Conservation (phyloP, 2,888 invertebrate species). For the Lasioglossum figueresi region DNA sequence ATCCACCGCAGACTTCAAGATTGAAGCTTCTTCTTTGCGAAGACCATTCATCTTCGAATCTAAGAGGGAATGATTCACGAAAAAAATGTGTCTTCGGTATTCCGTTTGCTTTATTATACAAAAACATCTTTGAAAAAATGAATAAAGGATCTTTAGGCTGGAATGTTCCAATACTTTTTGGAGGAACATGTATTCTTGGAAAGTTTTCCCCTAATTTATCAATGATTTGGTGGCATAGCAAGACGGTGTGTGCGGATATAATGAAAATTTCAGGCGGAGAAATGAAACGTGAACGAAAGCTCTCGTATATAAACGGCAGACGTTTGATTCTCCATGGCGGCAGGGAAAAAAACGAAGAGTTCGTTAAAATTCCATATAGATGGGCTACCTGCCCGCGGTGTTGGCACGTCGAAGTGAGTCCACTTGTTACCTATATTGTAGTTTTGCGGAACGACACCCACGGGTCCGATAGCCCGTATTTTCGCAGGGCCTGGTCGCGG, state of each 20-base stretch:
- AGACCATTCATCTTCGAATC: not conserved
- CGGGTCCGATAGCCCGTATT: conserved; percentile 61
- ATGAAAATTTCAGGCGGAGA: not conserved
- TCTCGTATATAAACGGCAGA: conserved; percentile 34
- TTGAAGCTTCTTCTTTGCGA: not conserved
- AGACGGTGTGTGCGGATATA: not conserved
- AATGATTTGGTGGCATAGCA: not conserved
- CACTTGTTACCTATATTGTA: conserved; percentile 60
- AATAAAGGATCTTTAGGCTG: not conserved
- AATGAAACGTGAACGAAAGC: conserved; percentile 2
- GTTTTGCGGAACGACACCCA: conserved; percentile 65
- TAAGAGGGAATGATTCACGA: not conserved
- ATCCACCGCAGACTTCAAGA: not conserved
- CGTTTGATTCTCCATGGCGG: conserved; percentile 26
- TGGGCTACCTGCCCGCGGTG: conserved; percentile 36
- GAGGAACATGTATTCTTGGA: not conserved
- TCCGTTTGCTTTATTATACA: too few species aligned
- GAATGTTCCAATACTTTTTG: not conserved
- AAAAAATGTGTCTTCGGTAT: not conserved
- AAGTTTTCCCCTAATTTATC: not conserved
- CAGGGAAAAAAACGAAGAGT: conserved; percentile 11
- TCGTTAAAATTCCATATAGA: conserved; percentile 48
- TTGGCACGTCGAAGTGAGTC: conserved; percentile 56
- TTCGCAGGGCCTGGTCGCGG: conserved; percentile 54
- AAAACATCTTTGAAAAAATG: not conserved